Evolutionary conservation across 2,797 vertebrate genomes (phyloP), one percentile per base, ranked within the genome.

Genomic region (Arremon aurantiirostris): DNA sequence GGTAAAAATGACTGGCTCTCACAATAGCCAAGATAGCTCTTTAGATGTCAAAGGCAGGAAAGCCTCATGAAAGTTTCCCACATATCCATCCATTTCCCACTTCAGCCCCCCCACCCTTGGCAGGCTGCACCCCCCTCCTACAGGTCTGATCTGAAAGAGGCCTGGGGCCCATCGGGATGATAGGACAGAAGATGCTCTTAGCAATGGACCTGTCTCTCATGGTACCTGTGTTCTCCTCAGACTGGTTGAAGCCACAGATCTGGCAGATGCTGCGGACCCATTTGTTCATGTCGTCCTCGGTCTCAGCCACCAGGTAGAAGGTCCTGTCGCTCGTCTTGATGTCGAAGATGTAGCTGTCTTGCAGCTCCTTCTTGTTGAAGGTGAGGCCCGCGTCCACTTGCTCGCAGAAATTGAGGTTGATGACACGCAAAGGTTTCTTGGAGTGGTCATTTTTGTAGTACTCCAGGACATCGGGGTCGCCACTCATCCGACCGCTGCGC

Each of bases 241-340:
- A 99, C 95, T 99, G 99, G 97, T 99, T 99, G 98, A 99, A 99
- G 63, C 99, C 99, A 37, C 99, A 99, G 91, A 99, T 99, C 97
- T 99, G 99, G 96, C 99, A 99, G 96, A 99, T 99, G 94, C 99
- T 98, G 93, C 99, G 99, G 42, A 99, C 99, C 99, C 99, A 99
- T 94, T 99, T 99, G 97, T 99, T 99, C 99, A 99, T 99, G 89
- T 99, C 99, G 9, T 99, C 99, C 95, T 99, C 99, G 0, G 99
- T 99, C 96, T 99, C 99, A 0, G 99, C 99, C 77, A 99, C 99
- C 63, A 99, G 98, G 93, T 99, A 99, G 93, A 99, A 99, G 90
- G 99, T 99, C 89, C 99, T 98, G 91, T 99, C 99, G 0, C 98
- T 99, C n/a, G 99, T 99, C 97, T 99, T 99, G 98, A 99, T 99